Evolutionary conservation across 2,113 vertebrate species (phyloP).

Genomic region (Ophiodon elongatus): DNA sequence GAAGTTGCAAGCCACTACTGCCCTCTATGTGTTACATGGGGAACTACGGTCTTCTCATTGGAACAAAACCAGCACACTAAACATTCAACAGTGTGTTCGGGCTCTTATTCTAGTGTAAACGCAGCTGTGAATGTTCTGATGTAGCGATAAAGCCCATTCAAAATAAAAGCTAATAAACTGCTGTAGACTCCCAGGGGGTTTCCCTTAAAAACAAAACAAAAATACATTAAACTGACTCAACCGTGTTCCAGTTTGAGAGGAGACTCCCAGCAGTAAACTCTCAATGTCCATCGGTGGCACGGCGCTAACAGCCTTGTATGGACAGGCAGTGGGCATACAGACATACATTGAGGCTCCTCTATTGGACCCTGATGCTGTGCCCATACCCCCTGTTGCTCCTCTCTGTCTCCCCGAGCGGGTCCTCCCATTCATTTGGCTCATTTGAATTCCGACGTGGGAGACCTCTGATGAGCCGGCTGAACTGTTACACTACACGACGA

Average conservation of each 20-base stretch:
- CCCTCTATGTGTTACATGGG: constrained; percentile 70
- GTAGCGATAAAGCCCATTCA: not conserved
- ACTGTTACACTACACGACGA: constrained; percentile 57
- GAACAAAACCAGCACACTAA: constrained; percentile 14
- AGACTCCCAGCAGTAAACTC: constrained; percentile 53
- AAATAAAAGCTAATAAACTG: constrained; percentile 32
- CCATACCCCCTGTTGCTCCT: constrained; percentile 66
- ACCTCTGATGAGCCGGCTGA: constrained; percentile 67
- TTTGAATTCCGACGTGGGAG: constrained; percentile 74
- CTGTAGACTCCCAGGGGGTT: not conserved
- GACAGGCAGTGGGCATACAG: constrained; percentile 53
- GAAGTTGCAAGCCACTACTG: constrained; percentile 67
- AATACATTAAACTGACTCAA: constrained; percentile 7
- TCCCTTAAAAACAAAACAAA: not conserved
- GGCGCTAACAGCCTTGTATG: constrained; percentile 54
- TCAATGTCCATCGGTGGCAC: constrained; percentile 50
- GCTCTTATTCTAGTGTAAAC: not conserved
- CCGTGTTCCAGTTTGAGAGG: constrained; percentile 38
- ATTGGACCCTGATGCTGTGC: constrained; percentile 57
- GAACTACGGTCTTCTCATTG: constrained; percentile 45
- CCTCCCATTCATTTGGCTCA: constrained; percentile 73
- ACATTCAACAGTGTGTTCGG: not conserved
- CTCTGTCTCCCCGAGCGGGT: constrained; percentile 54
- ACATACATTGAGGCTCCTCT: constrained; percentile 60
- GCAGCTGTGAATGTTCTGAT: constrained; percentile 6